Conservation (phyloP, 30 jellyfish, hydroid and myxozoan species). For the Clytia hemisphaerica region DNA sequence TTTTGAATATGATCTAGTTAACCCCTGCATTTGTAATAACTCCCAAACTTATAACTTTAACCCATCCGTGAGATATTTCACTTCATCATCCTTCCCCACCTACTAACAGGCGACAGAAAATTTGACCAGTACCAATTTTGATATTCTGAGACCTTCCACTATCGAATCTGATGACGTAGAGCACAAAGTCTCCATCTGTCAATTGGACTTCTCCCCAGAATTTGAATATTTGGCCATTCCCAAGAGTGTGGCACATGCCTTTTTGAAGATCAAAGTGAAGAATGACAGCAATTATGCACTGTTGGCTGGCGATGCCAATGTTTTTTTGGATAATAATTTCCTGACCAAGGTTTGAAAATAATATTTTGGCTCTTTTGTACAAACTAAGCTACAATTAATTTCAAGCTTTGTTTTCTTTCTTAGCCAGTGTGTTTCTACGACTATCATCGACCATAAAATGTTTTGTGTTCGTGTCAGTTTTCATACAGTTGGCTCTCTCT, state of each 20-base stretch:
- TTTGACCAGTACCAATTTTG: slow-evolving; percentile 76
- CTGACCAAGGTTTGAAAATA: slow-evolving; percentile 79
- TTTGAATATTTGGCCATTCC: slow-evolving; percentile 75
- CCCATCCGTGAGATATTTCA: not conserved
- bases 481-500: no score
- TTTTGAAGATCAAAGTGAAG: slow-evolving; percentile 60
- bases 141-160: slow-evolving; percentile 63
- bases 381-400: no score
- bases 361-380: no score
- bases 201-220: slow-evolving; percentile 56
- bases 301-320: slow-evolving; percentile 87
- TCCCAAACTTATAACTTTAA: no score
- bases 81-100: not conserved
- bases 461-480: no score
- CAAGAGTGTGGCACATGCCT: slow-evolving; percentile 82
- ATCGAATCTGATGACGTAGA: slow-evolving; percentile 52
- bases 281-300: slow-evolving; percentile 80
- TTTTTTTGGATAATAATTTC: slow-evolving; percentile 76
- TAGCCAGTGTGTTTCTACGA: no score
- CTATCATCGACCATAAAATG: no score
- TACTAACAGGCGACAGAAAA: slow-evolving; percentile 41
- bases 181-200: slow-evolving; percentile 80
- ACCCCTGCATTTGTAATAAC: no score
- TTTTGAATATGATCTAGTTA: no score
- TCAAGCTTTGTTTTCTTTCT: no score